Percentiles rank a stretch among this genome's conserved stretches.
Conservation (phyloP, 37 sponge, comb jelly and placozoan genomes). For the Trichoplax adhaerens region DNA sequence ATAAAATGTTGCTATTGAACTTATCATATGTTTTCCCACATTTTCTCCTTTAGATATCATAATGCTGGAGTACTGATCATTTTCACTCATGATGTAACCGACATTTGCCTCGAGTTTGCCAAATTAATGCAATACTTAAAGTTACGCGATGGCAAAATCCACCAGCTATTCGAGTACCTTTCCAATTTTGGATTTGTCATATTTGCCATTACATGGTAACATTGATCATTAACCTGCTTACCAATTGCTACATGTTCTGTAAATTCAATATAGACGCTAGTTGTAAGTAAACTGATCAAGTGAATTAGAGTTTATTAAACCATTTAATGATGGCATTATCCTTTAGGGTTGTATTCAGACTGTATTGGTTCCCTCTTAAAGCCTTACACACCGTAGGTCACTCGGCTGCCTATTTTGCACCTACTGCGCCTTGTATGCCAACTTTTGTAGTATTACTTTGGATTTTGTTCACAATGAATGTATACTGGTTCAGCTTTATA, state of each 20-base stretch:
- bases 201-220: conserved; percentile 46
- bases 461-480: no score
- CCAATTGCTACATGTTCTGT: no score
- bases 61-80: conserved; percentile 49
- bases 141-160: conserved; percentile 14
- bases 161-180: conserved; percentile 7
- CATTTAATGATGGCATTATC: not conserved
- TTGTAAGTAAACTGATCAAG: no score
- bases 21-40: no score
- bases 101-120: conserved; percentile 46
- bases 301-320: no score
- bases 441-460: no score
- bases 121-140: conserved; percentile 47
- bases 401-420: no score
- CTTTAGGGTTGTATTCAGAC: conserved; percentile 40
- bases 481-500: no score
- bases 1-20: no score
- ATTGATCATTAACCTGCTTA: no score
- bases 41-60: conserved; percentile 31
- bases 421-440: no score
- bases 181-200: conserved; percentile 37
- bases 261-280: no score
- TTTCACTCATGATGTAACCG: conserved; percentile 53
- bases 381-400: conserved; percentile 30
- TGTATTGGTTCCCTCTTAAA: conserved; percentile 75